phyloP scores from a whole-genome alignment of 1,140 invertebrate genomes.

The Cotesia glomerata region DNA sequence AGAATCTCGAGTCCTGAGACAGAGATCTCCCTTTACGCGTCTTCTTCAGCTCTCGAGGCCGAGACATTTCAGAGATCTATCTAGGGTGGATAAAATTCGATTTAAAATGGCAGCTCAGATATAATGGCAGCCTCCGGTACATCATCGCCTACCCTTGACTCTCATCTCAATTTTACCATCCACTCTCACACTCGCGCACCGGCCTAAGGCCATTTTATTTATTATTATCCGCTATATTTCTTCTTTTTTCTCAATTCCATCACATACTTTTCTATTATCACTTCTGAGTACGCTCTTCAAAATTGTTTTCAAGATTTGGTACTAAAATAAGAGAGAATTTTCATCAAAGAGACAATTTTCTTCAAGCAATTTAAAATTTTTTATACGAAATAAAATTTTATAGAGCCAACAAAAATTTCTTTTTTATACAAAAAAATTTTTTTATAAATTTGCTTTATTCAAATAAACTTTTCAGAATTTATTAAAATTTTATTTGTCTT shows the following conservation, averaged over 20 bases:
- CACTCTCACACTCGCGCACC: constrained; percentile 3
- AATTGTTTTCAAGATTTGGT: background rate
- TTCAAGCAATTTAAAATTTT: no score
- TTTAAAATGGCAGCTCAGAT: constrained; percentile 65
- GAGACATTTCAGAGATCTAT: constrained; percentile 61
- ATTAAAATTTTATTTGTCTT: no score
- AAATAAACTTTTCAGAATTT: no score
- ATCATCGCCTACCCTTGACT: constrained; percentile 50
- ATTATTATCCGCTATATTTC: background rate
- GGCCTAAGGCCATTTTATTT: constrained; percentile 5
- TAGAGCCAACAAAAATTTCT: no score
- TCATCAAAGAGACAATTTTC: no score
- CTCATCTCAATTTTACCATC: constrained; percentile 54
- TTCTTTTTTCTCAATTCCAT: background rate
- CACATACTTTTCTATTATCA: background rate
- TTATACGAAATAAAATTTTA: no score
- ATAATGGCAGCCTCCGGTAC: constrained; percentile 63
- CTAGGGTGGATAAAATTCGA: constrained; percentile 63
- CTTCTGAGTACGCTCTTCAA: background rate
- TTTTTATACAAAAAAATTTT: no score
- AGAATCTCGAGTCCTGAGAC: constrained; percentile 22
- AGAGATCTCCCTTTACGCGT: constrained; percentile 26
- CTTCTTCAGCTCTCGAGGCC: constrained; percentile 37
- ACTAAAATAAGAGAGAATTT: no score
- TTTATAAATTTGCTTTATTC: no score